These are phyloP conservation scores for Astreopora myriophthalma DNA, from an alignment of 64 coral and sea anemone genomes.

Conservation along the genomic window DNA sequence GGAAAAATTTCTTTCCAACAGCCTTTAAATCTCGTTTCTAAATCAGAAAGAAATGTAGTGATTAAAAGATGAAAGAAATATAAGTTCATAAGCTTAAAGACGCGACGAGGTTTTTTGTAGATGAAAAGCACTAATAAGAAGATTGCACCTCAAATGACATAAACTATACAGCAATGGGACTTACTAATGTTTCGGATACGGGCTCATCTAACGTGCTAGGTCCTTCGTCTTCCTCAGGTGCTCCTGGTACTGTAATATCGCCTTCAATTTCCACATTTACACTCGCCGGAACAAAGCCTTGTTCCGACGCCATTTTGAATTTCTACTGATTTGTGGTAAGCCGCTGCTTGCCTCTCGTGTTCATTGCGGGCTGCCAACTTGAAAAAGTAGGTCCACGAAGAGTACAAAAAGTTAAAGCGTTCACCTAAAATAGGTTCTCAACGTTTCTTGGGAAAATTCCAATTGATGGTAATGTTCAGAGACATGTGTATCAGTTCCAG, in stretches of 20 bases:
- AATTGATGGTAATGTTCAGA: too few relatives aligned
- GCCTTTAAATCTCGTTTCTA: constrained; percentile 96
- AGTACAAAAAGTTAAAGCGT: background rate
- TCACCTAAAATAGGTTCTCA: too few relatives aligned
- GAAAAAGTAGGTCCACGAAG: background rate
- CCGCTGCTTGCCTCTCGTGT: background rate
- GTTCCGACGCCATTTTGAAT: constrained; percentile 93
- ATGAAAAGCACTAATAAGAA: too few relatives aligned
- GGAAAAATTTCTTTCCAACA: constrained; percentile 96
- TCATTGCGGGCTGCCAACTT: background rate
- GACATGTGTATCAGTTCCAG: too few relatives aligned
- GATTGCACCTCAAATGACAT: background rate
- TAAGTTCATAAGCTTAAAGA: too few relatives aligned
- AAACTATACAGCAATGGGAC: background rate
- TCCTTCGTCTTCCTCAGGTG: constrained; percentile 93
- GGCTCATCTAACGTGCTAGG: constrained; percentile 97
- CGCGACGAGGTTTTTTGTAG: too few relatives aligned
- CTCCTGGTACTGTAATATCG: constrained; percentile 97
- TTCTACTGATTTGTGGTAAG: background rate
- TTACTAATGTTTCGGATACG: constrained; percentile 92
- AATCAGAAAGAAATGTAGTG: constrained; percentile 15
- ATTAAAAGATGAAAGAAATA: background rate
- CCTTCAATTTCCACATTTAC: constrained; percentile 98
- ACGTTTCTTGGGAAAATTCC: too few relatives aligned
- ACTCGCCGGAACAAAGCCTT: constrained; percentile 77